Percentiles rank a stretch among this genome's conserved stretches.
Evolutionary conservation across 2,113 vertebrate genomes (phyloP).

Genomic region (Corythaeola cristata): DNA sequence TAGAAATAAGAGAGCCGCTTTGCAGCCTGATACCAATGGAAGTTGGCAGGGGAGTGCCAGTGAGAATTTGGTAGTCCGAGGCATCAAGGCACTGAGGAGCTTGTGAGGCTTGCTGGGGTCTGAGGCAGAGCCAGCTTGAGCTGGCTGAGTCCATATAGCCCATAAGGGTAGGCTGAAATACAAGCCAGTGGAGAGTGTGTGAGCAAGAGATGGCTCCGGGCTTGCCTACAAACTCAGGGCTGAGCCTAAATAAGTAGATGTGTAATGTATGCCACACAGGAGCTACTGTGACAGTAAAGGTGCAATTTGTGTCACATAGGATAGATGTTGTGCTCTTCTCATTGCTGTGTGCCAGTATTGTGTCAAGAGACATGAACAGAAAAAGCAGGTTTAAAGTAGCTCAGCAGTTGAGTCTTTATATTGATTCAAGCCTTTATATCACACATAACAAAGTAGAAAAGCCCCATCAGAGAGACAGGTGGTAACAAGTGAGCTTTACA

Average conservation of each 20-base stretch:
- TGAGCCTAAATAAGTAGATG: background rate
- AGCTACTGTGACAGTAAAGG: background rate
- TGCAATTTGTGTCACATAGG: background rate
- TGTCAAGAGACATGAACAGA: background rate
- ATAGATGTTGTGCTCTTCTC: background rate
- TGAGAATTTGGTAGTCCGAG: background rate
- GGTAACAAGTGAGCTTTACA: background rate
- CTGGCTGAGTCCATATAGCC: accelerated
- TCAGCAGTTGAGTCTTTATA: background rate
- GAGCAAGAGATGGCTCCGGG: accelerated
- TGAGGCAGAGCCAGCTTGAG: background rate
- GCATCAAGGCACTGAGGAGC: background rate
- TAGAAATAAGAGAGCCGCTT: background rate
- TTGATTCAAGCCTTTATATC: slow-evolving; percentile 14
- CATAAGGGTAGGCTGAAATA: background rate
- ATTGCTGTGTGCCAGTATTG: background rate
- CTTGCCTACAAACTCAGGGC: background rate
- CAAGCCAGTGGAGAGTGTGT: background rate
- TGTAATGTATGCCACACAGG: background rate
- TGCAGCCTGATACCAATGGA: background rate
- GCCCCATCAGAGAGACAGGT: background rate
- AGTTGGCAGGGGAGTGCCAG: background rate
- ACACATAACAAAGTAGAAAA: background rate
- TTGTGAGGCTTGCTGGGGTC: background rate
- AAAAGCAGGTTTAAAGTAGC: background rate